These are phyloP conservation scores for Galendromus occidentalis DNA, from an alignment of 1,140 invertebrate genomes.

Conservation along the genomic window DNA sequence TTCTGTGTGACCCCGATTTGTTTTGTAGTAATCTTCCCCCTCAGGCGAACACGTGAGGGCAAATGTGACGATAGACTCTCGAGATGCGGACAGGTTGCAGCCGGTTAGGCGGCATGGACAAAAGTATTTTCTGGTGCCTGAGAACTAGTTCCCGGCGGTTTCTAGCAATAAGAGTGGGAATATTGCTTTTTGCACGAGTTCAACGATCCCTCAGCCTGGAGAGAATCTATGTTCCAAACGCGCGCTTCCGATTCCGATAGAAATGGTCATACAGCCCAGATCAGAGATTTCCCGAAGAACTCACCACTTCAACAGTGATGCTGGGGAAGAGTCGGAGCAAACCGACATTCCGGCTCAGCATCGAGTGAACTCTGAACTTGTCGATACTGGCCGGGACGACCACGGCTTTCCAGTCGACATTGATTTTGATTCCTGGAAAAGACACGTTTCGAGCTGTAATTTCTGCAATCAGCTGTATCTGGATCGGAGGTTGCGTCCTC, in stretches of 20 bases:
- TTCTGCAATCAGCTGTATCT: neutral
- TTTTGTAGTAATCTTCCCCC: neutral
- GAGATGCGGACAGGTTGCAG: no score
- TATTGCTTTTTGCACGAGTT: no score
- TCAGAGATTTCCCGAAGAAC: slow-evolving; percentile 14
- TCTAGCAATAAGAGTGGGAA: no score
- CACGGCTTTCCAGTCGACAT: slow-evolving; percentile 52
- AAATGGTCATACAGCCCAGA: neutral
- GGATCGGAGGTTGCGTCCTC: neutral
- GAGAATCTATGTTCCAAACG: neutral
- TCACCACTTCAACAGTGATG: slow-evolving; percentile 54
- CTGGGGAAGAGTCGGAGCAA: slow-evolving; percentile 71
- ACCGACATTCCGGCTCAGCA: slow-evolving; percentile 63
- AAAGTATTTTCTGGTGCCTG: no score
- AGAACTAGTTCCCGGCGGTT: no score
- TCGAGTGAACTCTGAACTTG: slow-evolving; percentile 52
- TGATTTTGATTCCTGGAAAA: slow-evolving; percentile 26
- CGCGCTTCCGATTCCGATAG: no score
- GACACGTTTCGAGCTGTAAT: slow-evolving; percentile 14
- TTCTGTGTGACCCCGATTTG: neutral
- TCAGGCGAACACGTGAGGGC: slow-evolving; percentile 8
- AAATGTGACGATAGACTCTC: neutral
- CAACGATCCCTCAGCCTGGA: no score
- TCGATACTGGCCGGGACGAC: slow-evolving; percentile 48
- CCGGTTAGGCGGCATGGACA: no score